Evolutionary conservation across 2,888 invertebrate species (phyloP).

Genomic region (Macropis europaea): DNA sequence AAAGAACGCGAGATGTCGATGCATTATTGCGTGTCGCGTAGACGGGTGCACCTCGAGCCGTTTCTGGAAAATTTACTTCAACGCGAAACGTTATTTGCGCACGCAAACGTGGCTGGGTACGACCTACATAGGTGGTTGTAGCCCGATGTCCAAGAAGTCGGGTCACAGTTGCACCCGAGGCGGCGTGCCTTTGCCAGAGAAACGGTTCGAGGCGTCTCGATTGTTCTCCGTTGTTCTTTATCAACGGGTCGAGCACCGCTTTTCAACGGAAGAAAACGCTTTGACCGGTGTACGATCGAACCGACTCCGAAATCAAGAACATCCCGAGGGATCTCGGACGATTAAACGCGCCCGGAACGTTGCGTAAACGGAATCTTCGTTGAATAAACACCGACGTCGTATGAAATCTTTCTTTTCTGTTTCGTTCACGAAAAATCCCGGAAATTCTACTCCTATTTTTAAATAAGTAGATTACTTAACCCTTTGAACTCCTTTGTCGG

Average conservation of each 20-base stretch:
- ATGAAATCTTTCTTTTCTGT: too few relatives aligned
- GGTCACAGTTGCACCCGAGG: slow-evolving; percentile 47
- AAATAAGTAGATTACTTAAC: too few relatives aligned
- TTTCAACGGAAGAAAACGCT: not conserved
- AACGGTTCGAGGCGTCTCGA: slow-evolving; percentile 30
- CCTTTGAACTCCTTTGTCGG: too few relatives aligned
- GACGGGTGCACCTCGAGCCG: slow-evolving; percentile 1
- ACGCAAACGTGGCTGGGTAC: slow-evolving; percentile 12
- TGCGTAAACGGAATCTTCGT: not conserved
- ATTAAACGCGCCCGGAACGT: not conserved
- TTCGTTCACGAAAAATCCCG: too few relatives aligned
- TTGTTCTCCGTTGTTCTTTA: slow-evolving; percentile 40
- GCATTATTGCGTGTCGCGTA: slow-evolving; percentile 13
- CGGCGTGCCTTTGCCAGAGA: slow-evolving; percentile 12
- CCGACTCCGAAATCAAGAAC: not conserved
- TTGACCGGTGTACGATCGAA: not conserved
- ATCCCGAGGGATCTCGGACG: not conserved
- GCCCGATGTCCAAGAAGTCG: slow-evolving; percentile 32
- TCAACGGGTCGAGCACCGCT: slow-evolving; percentile 3
- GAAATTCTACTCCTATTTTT: too few relatives aligned
- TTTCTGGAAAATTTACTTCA: slow-evolving; percentile 32
- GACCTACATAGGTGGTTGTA: slow-evolving; percentile 23
- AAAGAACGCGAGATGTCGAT: not conserved
- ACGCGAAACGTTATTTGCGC: slow-evolving; percentile 18
- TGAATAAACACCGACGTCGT: too few relatives aligned